Evolutionary conservation across 2,113 vertebrate genomes (phyloP), one percentile per base, ranked within the genome.

Genomic region (Halcyon malimbica): DNA sequence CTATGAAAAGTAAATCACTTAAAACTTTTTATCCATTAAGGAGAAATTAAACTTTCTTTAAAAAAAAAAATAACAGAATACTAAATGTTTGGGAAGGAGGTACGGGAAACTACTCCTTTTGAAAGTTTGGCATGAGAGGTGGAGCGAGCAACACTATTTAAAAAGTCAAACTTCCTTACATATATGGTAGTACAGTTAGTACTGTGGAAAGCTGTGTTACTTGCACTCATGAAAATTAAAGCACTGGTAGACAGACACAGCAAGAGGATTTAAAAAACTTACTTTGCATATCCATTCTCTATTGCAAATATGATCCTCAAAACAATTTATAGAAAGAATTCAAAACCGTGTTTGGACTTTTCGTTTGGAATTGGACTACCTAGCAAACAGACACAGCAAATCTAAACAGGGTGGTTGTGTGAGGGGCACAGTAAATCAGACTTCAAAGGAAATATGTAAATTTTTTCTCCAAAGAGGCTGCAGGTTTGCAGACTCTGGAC

Each of bases 391-490:
- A 53, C 73, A 97, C 80, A 96, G 81, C 62, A 97, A 97, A 59
- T 93, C 90, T 53, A 97, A 93, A 90, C 94, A 87, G 46, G 85
- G 67, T 41, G 77, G 31, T 71, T 63, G n/a, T 74, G 9, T 74
- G 56, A 97, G 56, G 84, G 97, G 93, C 67, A 51, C 73, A 11
- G 78, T 57, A 73, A 94, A 95, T 25, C 57, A 76, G 31, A 50
- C 91, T 57, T 77, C 96, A 37, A 96, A 93, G 85, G 98, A 98
- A 63, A 83, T 99, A 68, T 99, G 99, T 96, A 98, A 93, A 84
- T 99, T 99, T 98, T 99, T 98, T 94, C 85, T 99, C 50, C 99
- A 98, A 95, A 99, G 99, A 81, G 97, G 97, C 54, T 99, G 99
- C 95, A 98, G 97, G 59, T 99, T 99, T 94, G 42, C 42, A 15